Evolutionary conservation across 2,888 invertebrate genomes (phyloP).

Genomic region (Lagria hirta): DNA sequence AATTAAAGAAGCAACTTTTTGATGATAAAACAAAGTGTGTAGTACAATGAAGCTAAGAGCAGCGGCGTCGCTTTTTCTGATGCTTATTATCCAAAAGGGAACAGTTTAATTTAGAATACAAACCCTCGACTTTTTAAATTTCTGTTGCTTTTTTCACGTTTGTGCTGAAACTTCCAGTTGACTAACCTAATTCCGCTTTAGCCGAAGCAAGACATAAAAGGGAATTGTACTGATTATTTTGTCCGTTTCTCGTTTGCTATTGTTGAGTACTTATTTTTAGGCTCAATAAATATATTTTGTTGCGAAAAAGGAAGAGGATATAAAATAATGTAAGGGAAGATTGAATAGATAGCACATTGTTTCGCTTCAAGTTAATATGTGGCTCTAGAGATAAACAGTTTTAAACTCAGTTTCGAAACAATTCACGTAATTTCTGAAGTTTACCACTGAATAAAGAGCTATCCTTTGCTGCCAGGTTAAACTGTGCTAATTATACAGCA

Average conservation of each 20-base stretch:
- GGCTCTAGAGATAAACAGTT: slow-evolving; percentile 30
- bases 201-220: background rate
- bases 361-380: slow-evolving; percentile 19
- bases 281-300: slow-evolving; percentile 9
- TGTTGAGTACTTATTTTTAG: no score
- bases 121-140: slow-evolving; percentile 17
- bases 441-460: slow-evolving; percentile 31
- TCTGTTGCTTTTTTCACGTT: slow-evolving; percentile 12
- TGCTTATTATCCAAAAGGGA: slow-evolving; percentile 11
- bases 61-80: background rate
- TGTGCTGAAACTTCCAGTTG: slow-evolving; percentile 17
- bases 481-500: slow-evolving; percentile 29
- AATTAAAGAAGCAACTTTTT: no score
- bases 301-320: no score
- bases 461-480: slow-evolving; percentile 29
- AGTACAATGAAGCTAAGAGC: background rate
- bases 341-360: slow-evolving; percentile 14
- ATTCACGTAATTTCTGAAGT: slow-evolving; percentile 32
- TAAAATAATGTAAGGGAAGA: slow-evolving; percentile 2
- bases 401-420: slow-evolving; percentile 32
- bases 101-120: slow-evolving; percentile 19
- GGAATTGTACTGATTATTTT: no score
- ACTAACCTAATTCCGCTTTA: background rate
- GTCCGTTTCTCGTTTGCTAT: no score
- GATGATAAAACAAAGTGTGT: no score